Conservation (phyloP, 53 echinoderm and acorn worm species). For the Patiria pectinifera region DNA sequence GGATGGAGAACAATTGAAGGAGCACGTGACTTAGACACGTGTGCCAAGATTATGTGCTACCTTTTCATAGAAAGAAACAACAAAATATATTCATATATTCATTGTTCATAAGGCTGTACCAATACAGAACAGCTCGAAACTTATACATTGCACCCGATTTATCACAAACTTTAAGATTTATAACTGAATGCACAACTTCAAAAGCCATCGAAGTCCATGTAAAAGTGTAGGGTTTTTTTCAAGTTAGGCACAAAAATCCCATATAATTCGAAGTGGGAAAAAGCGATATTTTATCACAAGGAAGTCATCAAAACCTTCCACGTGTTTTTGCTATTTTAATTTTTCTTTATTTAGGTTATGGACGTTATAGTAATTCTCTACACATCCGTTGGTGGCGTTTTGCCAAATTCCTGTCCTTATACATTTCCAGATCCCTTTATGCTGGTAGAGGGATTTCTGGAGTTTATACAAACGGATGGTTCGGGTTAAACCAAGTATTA, state of each 20-base stretch:
- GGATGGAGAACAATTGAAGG: neutral
- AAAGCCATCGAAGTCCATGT: too few relatives aligned
- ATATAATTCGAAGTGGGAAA: neutral
- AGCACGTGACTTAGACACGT: neutral
- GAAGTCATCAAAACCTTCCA: neutral
- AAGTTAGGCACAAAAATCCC: neutral
- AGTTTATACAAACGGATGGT: neutral
- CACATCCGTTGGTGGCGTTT: neutral
- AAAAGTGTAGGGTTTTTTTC: too few relatives aligned
- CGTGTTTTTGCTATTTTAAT: neutral
- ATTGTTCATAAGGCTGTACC: neutral
- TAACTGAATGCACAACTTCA: too few relatives aligned
- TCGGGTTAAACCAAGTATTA: neutral
- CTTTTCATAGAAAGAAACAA: too few relatives aligned
- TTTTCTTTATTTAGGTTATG: neutral
- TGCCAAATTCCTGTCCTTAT: constrained; percentile 4
- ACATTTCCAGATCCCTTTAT: neutral
- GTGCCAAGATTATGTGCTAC: too few relatives aligned
- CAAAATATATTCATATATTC: too few relatives aligned
- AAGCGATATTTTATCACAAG: neutral
- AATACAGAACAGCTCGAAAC: too few relatives aligned
- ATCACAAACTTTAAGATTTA: too few relatives aligned
- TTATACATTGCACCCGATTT: neutral
- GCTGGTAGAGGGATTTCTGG: neutral
- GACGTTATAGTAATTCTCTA: neutral